Evolutionary conservation across 2,113 vertebrate genomes (phyloP), one percentile per base, ranked within the genome.

Genomic region (Lamprotornis superbus): DNA sequence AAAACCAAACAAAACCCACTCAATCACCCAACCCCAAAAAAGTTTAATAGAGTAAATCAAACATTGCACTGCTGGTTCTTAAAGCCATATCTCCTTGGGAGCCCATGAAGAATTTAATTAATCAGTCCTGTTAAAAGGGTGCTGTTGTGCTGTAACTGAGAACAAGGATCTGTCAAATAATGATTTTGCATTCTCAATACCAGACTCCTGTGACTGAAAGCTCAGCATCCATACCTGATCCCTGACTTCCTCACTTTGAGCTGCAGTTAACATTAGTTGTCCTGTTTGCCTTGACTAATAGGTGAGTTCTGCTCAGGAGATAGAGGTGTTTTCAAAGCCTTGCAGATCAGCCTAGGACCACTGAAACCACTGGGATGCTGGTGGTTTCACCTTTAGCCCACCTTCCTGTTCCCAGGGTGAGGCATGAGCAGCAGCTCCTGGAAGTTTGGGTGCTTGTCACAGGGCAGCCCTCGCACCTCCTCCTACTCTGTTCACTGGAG

Each of bases 21-120:
- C 14, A 35, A 3, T 4, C 0, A 0, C 6, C 13, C 10, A 75
- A 75, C 1, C 4, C 5, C 30, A 2, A 11, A 8, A 37, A 68
- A 23, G 20, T 53, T 87, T 70, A 40, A 84, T 65, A 60, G 28
- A 77, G 8, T 69, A 83, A 93, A 69, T 80, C 15, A 93, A 80
- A 69, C 11, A 14, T 44, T 76, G 20, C 27, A 24, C 30, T 53
- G 4, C 24, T 87, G 53, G 22, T 27, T 79, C 49, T 83, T 85
- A 60, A 90, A 90, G 44, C 22, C 30, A 33, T 80, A 57, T 17
- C 22, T 81, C 31, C 30, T 79, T 86, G 42, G 37, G 59, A 91
- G 87, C 18, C n/a, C 60, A 40, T 2, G 5, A 85, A 80, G 22
- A 74, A 83, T 85, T 85, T 70, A 76, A 87, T 92, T 87, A 80